Percentiles rank a stretch among this genome's conserved stretches.
Evolutionary conservation across 2,113 vertebrate species (phyloP).

Genomic region (Noctilio leporinus): DNA sequence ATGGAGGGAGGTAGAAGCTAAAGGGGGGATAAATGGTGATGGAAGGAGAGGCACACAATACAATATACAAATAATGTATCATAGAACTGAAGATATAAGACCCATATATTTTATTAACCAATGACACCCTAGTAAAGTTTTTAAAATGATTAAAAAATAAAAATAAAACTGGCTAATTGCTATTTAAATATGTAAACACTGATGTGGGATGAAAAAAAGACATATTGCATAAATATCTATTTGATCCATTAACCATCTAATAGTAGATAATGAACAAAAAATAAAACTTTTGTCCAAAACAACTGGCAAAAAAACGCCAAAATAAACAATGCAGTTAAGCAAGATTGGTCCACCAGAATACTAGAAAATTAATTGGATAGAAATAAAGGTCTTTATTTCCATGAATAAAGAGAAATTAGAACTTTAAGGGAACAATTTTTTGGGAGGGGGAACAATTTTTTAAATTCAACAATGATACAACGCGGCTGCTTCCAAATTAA

Average conservation of each 20-base stretch:
- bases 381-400: constrained; percentile 79
- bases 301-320: constrained; percentile 79
- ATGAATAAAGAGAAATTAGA: constrained; percentile 55
- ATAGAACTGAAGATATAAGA: too few relatives aligned
- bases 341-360: constrained; percentile 83
- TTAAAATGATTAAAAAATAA: too few relatives aligned
- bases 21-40: too few relatives aligned
- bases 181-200: constrained; percentile 41
- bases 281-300: constrained; percentile 79
- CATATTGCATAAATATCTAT: constrained; percentile 75
- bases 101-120: too few relatives aligned
- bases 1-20: too few relatives aligned
- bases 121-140: too few relatives aligned
- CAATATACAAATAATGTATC: too few relatives aligned
- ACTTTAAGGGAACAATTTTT: not conserved
- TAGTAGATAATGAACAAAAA: constrained; percentile 47
- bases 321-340: constrained; percentile 78
- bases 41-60: too few relatives aligned
- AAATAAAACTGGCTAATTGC: constrained; percentile 40
- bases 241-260: constrained; percentile 64
- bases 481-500: constrained; percentile 56
- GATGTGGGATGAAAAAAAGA: constrained; percentile 49
- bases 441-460: too few relatives aligned
- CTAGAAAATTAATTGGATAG: constrained; percentile 81
- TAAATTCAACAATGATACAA: not conserved